Percentiles rank a stretch among this genome's conserved stretches.
Conservation (phyloP, 1,140 invertebrate species). For the Pogonus chalceus region DNA sequence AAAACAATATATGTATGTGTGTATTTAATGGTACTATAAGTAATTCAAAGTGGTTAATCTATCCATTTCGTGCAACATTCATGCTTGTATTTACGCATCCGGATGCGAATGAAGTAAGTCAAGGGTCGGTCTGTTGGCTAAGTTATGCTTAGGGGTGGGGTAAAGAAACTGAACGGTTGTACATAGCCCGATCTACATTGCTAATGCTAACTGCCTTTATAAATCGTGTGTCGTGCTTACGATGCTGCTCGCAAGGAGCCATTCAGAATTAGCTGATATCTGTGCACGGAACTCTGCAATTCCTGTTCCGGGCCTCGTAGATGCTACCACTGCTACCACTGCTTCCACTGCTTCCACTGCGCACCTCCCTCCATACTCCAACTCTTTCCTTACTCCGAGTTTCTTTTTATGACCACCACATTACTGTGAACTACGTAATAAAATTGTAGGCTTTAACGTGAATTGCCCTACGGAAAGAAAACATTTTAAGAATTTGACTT, state of each 20-base stretch:
- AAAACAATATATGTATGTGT: too few species aligned
- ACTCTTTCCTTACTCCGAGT: background rate
- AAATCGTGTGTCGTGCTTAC: background rate
- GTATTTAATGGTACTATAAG: too few species aligned
- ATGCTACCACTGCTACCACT: background rate
- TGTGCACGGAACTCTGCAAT: background rate
- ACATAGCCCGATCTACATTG: conserved; percentile 2
- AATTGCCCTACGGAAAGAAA: background rate
- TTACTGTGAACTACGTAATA: background rate
- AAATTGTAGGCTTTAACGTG: background rate
- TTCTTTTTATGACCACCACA: background rate
- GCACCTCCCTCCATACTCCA: background rate
- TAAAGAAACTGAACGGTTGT: background rate
- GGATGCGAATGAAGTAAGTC: background rate
- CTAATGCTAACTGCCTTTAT: conserved; percentile 6
- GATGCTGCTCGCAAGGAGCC: background rate
- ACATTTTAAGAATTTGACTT: conserved; percentile 3
- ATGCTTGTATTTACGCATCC: background rate
- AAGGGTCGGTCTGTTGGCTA: too few species aligned
- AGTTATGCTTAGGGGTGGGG: background rate
- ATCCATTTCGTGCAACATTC: too few species aligned
- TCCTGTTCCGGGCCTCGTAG: too few species aligned
- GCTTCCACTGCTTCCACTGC: background rate
- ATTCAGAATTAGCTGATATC: conserved; percentile 1
- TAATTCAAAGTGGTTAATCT: background rate